phyloP scores from a whole-genome alignment of 2,113 vertebrate species.

The Eolophus roseicapilla region DNA sequence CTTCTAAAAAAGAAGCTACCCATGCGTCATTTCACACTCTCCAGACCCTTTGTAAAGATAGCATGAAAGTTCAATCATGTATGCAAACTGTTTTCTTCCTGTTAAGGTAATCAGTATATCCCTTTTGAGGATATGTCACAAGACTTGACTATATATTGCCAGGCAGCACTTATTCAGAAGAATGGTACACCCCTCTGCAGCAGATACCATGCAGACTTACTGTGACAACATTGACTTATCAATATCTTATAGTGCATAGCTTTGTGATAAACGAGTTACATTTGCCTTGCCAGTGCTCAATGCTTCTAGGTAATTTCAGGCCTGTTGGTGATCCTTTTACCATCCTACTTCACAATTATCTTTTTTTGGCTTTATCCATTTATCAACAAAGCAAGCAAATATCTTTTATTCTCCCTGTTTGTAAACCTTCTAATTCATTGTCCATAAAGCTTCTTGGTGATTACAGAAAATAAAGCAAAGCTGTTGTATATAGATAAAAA shows the following conservation, averaged over 20 bases:
- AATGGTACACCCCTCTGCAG: not conserved
- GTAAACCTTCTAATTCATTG: not conserved
- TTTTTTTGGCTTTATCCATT: not conserved
- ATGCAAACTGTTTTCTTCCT: slow-evolving; percentile 25
- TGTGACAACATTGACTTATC: not conserved
- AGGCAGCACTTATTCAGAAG: not conserved
- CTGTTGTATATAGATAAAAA: not conserved
- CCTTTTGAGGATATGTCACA: not conserved
- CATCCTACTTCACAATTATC: not conserved
- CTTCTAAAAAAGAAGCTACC: not conserved
- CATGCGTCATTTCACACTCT: slow-evolving; percentile 11
- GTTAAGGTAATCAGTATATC: not conserved
- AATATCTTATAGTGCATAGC: not conserved
- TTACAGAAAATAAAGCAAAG: not conserved
- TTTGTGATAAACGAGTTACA: not conserved
- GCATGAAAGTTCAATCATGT: not conserved
- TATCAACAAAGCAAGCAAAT: not conserved
- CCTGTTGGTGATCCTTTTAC: not conserved
- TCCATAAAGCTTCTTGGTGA: not conserved
- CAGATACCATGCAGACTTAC: not conserved
- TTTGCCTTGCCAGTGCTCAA: not conserved
- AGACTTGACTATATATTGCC: not conserved
- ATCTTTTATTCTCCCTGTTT: not conserved
- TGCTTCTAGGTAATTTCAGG: not conserved
- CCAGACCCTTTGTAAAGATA: not conserved